These are phyloP conservation scores for Thecophora atra DNA, from an alignment of 2,888 invertebrate species.

Conservation along the genomic window DNA sequence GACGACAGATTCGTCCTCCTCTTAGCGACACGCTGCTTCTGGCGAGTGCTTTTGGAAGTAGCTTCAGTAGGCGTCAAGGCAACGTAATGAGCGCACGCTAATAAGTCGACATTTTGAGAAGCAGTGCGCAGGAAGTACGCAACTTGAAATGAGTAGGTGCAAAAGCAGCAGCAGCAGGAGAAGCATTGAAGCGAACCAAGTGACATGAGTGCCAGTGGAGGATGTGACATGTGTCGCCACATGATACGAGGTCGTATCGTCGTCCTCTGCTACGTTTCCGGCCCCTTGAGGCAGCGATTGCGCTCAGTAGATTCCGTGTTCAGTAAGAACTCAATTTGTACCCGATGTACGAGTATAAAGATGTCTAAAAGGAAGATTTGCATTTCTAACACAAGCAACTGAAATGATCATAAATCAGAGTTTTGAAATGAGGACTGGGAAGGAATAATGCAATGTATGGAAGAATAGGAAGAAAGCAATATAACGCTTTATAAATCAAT, in stretches of 20 bases:
- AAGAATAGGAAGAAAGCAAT: too few species aligned
- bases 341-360: too few species aligned
- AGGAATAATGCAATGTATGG: too few species aligned
- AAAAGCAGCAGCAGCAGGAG: neutral
- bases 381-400: too few species aligned
- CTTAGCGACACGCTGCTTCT: neutral
- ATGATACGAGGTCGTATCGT: constrained; percentile 5
- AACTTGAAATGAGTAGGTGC: neutral
- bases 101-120: constrained; percentile 17
- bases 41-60: neutral
- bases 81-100: constrained; percentile 29
- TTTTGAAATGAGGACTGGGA: too few species aligned
- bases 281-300: neutral
- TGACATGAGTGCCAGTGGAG: constrained; percentile 5
- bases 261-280: constrained; percentile 10
- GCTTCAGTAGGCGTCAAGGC: constrained; percentile 16
- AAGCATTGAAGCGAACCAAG: constrained; percentile 14
- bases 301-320: too few species aligned
- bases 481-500: too few species aligned
- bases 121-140: constrained; percentile 17
- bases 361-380: too few species aligned
- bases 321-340: too few species aligned
- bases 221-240: too few species aligned
- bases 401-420: too few species aligned
- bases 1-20: neutral